Conservation (phyloP, 2,888 invertebrate species). For the Philereme transversata region DNA sequence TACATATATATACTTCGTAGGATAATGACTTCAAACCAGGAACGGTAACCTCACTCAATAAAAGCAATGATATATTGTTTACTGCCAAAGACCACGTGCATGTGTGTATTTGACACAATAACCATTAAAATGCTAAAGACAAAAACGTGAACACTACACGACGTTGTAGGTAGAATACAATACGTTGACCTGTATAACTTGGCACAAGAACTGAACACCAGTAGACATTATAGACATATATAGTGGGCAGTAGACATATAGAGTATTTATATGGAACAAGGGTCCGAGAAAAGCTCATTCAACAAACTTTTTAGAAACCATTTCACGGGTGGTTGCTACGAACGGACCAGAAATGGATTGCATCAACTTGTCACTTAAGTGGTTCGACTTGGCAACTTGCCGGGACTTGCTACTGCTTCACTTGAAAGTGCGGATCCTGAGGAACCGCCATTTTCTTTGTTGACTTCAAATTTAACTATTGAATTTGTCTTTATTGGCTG, state of each 20-base stretch:
- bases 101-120: too few species aligned
- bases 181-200: slow-evolving; percentile 7
- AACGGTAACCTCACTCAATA: too few species aligned
- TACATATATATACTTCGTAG: too few species aligned
- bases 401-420: slow-evolving; percentile 45
- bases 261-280: background rate
- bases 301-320: slow-evolving; percentile 44
- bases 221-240: too few species aligned
- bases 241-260: background rate
- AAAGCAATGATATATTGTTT: too few species aligned
- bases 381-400: slow-evolving; percentile 61
- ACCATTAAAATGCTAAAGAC: too few species aligned
- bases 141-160: too few species aligned
- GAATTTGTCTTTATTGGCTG: background rate
- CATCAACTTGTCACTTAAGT: slow-evolving; percentile 59
- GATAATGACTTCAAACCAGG: too few species aligned
- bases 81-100: too few species aligned
- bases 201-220: slow-evolving; percentile 11
- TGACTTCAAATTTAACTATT: slow-evolving; percentile 16
- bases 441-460: slow-evolving; percentile 26
- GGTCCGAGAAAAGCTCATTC: slow-evolving; percentile 26
- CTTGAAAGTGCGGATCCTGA: slow-evolving; percentile 36
- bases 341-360: slow-evolving; percentile 47
- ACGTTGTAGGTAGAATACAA: too few species aligned
- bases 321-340: slow-evolving; percentile 49